Conservation (phyloP, 2,797 vertebrate species). For the Alouatta caraya region DNA sequence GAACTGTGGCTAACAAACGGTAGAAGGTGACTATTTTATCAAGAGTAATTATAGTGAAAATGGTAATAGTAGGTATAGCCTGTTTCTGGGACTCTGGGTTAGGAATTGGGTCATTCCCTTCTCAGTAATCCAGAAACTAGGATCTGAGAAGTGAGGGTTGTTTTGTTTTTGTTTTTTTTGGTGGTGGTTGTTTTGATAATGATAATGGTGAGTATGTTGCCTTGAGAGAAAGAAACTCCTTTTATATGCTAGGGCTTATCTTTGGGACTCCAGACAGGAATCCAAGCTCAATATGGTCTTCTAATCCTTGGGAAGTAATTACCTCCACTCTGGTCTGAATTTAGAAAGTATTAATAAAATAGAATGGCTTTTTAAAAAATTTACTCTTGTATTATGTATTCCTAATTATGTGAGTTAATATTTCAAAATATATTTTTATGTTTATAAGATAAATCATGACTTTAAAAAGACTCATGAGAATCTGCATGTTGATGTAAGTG, state of each 20-base stretch:
- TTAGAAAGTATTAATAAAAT: conserved; percentile 38
- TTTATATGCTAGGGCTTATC: not conserved
- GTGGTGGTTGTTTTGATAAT: not conserved
- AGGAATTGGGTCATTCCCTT: not conserved
- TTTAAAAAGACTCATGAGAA: not conserved
- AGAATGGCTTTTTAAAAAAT: not conserved
- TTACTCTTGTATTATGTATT: not conserved
- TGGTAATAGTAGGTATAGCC: not conserved
- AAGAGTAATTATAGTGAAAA: not conserved
- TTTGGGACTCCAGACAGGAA: conserved; percentile 7
- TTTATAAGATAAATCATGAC: not conserved
- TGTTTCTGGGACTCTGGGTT: not conserved
- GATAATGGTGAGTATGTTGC: not conserved
- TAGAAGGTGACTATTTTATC: not conserved
- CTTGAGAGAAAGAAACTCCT: not conserved
- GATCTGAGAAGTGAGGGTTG: not conserved
- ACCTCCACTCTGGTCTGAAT: not conserved
- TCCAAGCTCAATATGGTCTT: not conserved
- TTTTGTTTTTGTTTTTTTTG: too few relatives aligned
- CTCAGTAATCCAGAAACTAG: not conserved
- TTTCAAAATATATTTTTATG: not conserved
- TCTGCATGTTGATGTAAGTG: not conserved
- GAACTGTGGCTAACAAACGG: not conserved
- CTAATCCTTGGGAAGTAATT: not conserved
- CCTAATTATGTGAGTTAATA: not conserved